A percentile compares a stretch with the other conserved stretches of the same genome.
These are phyloP conservation scores for Crotophaga sulcirostris DNA, from an alignment of 2,113 vertebrate species.

Conservation along the genomic window DNA sequence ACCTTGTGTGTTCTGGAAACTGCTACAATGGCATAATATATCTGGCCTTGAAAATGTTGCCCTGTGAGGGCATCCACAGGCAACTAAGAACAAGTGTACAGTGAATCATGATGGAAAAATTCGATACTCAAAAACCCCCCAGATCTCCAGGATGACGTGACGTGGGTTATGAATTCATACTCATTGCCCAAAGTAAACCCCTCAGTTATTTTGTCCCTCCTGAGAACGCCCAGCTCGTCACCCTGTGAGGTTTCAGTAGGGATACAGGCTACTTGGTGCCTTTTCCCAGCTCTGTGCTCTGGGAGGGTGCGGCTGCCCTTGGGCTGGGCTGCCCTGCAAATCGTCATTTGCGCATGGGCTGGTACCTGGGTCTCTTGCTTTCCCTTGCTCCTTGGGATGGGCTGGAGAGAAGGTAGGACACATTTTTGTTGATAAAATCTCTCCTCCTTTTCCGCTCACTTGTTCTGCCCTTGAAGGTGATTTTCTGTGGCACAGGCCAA, in stretches of 20 bases:
- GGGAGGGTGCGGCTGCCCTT: not conserved
- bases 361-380: not conserved
- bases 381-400: not conserved
- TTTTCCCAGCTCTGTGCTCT: not conserved
- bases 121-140: not conserved
- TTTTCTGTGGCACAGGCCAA: not conserved
- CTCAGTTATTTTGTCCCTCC: not conserved
- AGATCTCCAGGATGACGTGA: not conserved
- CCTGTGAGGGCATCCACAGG: not conserved
- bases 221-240: not conserved
- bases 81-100: not conserved
- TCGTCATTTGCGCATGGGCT: fast-evolving
- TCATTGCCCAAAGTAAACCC: not conserved
- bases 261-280: not conserved
- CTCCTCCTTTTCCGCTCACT: not conserved
- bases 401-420: not conserved
- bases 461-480: not conserved
- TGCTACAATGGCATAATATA: not conserved
- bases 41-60: not conserved
- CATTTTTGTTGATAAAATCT: not conserved
- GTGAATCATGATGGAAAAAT: not conserved
- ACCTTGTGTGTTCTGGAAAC: not conserved
- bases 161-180: not conserved
- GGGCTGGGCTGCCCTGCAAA: not conserved
- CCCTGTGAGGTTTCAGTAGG: not conserved